Evolutionary conservation across 23 tunicate genomes (phyloP).

Genomic region (Ciona savignyi): DNA sequence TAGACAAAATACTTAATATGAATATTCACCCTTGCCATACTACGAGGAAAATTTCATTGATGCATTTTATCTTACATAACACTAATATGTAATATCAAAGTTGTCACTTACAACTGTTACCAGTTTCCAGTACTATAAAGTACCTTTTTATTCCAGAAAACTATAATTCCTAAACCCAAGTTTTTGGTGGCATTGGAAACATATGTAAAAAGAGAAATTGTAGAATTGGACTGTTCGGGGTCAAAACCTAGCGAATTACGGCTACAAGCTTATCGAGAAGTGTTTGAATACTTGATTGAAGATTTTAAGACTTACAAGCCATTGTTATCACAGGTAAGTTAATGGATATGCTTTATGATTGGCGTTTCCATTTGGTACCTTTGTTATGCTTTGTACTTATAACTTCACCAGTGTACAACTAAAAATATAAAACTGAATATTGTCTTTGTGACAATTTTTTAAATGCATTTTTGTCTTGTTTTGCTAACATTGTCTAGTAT

Average conservation of each 20-base stretch:
- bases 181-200: slow-evolving; percentile 80
- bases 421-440: too few species aligned
- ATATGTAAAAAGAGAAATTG: slow-evolving; percentile 66
- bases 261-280: slow-evolving; percentile 91
- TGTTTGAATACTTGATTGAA: slow-evolving; percentile 90
- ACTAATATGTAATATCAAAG: too few species aligned
- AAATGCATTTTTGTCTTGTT: too few species aligned
- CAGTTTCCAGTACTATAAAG: neutral
- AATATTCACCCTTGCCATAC: too few species aligned
- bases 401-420: too few species aligned
- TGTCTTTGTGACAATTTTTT: too few species aligned
- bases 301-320: slow-evolving; percentile 93
- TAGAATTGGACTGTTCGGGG: slow-evolving; percentile 53
- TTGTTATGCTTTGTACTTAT: too few species aligned
- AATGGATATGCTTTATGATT: neutral
- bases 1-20: too few species aligned
- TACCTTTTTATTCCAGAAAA: slow-evolving; percentile 49
- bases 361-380: neutral
- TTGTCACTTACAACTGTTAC: neutral
- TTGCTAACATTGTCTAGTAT: too few species aligned
- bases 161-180: slow-evolving; percentile 68
- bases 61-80: too few species aligned
- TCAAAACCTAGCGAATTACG: slow-evolving; percentile 68
- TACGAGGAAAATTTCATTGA: too few species aligned
- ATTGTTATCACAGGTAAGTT: slow-evolving; percentile 63